Evolutionary conservation across 2,888 invertebrate genomes (phyloP), one percentile per base, ranked within the genome.

Genomic region (Linnaemya tessellans): DNA sequence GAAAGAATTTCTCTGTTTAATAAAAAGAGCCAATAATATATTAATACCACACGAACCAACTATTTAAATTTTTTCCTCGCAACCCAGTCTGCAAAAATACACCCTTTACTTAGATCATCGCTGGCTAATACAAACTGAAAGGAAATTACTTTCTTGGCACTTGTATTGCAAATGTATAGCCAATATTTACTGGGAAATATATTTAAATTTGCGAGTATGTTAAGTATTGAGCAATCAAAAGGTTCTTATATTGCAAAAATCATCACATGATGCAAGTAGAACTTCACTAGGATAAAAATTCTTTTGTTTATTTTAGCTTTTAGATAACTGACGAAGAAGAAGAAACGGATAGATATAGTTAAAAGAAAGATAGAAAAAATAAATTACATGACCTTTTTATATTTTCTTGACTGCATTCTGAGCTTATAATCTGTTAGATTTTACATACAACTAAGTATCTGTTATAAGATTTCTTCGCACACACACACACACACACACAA

Each of bases 371-470:
- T 60, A 43, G n/a, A 56, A 84, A 70, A 74, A 70, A 65, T 49
- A 73, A 73, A 38, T 74, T 65, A 65, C 71, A 85, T 85, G 85
- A 85, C 85, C 85, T 85, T 80, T 74, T 82, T 75, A 73, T 78
- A 79, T 82, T 65, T 75, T 79, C 70, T 79, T 75, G 81, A 82
- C 68, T 85, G 74, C 85, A 85, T 71, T 65, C 74, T 67, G 54
- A 80, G 82, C 85, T 75, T 80, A 82, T 82, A 82, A 85, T 85
- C 85, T 85, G 56, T 41, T 51, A 41, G 71, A 82, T 82, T 58
- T 77, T 71, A 56, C 70, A 71, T 71, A 67, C 13, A 68, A 18
- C 58, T 51, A 51, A 58, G 58, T 58, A 73, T 80, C 73, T 80
- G 51, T 15, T 60, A 22, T 56, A 62, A 49, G 65, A 58, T 46